phyloP scores from a whole-genome alignment of 1,140 invertebrate species.

The Cydia pomonella region DNA sequence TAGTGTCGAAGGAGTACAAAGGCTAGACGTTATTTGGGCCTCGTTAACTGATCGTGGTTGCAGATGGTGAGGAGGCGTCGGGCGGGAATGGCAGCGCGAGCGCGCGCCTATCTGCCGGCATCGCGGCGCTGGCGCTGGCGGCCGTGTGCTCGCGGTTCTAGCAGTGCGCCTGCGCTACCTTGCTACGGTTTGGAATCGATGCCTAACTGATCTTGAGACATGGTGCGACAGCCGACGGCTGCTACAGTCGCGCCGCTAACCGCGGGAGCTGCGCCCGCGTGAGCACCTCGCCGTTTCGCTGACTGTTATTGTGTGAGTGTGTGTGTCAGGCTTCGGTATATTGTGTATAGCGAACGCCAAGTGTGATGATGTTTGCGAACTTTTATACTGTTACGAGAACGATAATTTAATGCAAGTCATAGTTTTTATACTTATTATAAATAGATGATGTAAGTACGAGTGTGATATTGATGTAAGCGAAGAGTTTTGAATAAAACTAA shows the following conservation, averaged over 20 bases:
- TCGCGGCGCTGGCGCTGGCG: constrained; percentile 41
- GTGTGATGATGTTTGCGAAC: constrained; percentile 70
- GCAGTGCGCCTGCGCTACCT: constrained; percentile 20
- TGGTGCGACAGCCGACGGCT: constrained; percentile 20
- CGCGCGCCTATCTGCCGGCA: constrained; percentile 29
- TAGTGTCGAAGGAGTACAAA: neutral
- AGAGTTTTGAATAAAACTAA: constrained; percentile 77
- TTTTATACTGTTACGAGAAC: constrained; percentile 74
- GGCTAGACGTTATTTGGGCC: neutral
- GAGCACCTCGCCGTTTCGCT: constrained; percentile 45
- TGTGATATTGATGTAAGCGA: constrained; percentile 79
- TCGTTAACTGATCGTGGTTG: constrained; percentile 26
- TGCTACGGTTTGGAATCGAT: constrained; percentile 20
- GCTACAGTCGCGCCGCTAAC: constrained; percentile 1
- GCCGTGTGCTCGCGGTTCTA: constrained; percentile 35
- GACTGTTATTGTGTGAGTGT: constrained; percentile 71
- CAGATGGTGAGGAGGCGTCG: constrained; percentile 56
- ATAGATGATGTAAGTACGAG: constrained; percentile 80
- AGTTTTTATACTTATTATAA: constrained; percentile 80
- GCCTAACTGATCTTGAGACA: constrained; percentile 19
- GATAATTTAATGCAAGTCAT: constrained; percentile 79
- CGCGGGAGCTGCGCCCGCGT: constrained; percentile 4
- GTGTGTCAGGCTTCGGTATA: constrained; percentile 67
- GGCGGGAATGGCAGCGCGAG: constrained; percentile 40
- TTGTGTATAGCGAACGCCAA: constrained; percentile 74